Evolutionary conservation across 2,113 vertebrate species (phyloP).

Genomic region (Tragulus kanchil): DNA sequence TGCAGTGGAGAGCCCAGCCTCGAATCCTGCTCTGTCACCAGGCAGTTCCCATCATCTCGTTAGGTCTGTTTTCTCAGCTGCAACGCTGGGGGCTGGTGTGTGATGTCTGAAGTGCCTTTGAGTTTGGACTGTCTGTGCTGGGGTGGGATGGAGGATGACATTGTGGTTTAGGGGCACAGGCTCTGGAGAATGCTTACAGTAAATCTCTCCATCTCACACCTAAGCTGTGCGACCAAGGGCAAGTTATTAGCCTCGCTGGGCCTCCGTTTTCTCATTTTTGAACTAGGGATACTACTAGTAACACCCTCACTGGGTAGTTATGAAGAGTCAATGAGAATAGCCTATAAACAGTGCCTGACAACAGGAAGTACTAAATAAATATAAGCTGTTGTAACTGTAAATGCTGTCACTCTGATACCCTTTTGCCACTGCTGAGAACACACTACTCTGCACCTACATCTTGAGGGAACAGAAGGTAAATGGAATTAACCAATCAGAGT

Average conservation of each 20-base stretch:
- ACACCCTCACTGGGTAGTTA: background rate
- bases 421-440: background rate
- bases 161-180: background rate
- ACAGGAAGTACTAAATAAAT: background rate
- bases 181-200: background rate
- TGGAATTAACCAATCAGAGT: slow-evolving; percentile 4
- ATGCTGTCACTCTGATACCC: background rate
- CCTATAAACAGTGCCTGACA: background rate
- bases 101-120: background rate
- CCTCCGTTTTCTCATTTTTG: background rate
- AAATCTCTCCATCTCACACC: background rate
- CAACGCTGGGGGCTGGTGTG: background rate
- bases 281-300: background rate
- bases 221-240: background rate
- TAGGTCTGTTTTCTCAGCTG: slow-evolving; percentile 67
- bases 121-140: background rate
- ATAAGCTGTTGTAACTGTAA: too few relatives aligned
- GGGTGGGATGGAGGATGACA: fast-evolving
- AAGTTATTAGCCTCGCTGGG: background rate
- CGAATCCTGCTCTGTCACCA: background rate
- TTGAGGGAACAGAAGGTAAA: background rate
- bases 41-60: background rate
- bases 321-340: background rate
- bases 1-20: background rate
- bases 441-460: background rate